A percentile compares a stretch with the other conserved stretches of the same genome.
These are phyloP conservation scores for Andricus grossulariae DNA, from an alignment of 1,140 invertebrate species.

Conservation along the genomic window DNA sequence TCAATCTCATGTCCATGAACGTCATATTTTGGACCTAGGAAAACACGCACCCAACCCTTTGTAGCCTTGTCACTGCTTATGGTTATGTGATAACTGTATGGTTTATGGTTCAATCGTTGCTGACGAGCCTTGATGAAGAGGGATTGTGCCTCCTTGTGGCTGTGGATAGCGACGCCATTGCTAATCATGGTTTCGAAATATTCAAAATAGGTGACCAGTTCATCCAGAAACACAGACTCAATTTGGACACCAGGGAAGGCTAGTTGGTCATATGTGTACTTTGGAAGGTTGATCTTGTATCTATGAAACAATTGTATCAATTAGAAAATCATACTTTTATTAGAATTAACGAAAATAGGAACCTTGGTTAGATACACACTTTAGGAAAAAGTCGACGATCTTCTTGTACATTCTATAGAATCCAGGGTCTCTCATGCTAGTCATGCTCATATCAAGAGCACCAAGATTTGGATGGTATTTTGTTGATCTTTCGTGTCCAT, in stretches of 20 bases:
- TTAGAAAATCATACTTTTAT: slow-evolving; percentile 31
- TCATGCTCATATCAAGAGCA: slow-evolving; percentile 77
- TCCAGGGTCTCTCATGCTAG: slow-evolving; percentile 80
- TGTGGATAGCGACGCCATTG: slow-evolving; percentile 66
- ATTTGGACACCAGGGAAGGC: slow-evolving; percentile 77
- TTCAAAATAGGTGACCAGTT: slow-evolving; percentile 78
- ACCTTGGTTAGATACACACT: slow-evolving; percentile 45
- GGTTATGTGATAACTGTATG: slow-evolving; percentile 76
- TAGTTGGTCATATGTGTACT: slow-evolving; percentile 78
- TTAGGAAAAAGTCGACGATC: slow-evolving; percentile 77
- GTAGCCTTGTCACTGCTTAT: slow-evolving; percentile 76
- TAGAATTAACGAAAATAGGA: background rate
- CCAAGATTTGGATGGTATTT: slow-evolving; percentile 73
- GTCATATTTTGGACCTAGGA: slow-evolving; percentile 79
- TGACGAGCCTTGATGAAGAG: slow-evolving; percentile 76
- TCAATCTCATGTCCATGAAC: slow-evolving; percentile 74
- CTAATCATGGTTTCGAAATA: slow-evolving; percentile 75
- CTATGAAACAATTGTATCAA: slow-evolving; percentile 47
- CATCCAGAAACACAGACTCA: slow-evolving; percentile 75
- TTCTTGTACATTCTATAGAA: slow-evolving; percentile 81
- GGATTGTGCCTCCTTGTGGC: slow-evolving; percentile 46
- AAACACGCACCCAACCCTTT: slow-evolving; percentile 78
- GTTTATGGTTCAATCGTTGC: slow-evolving; percentile 79
- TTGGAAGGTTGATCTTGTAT: slow-evolving; percentile 76
- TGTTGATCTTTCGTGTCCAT: slow-evolving; percentile 57